Evolutionary conservation across 2,888 invertebrate species (phyloP).

Genomic region (Sinhomidia bicolor): DNA sequence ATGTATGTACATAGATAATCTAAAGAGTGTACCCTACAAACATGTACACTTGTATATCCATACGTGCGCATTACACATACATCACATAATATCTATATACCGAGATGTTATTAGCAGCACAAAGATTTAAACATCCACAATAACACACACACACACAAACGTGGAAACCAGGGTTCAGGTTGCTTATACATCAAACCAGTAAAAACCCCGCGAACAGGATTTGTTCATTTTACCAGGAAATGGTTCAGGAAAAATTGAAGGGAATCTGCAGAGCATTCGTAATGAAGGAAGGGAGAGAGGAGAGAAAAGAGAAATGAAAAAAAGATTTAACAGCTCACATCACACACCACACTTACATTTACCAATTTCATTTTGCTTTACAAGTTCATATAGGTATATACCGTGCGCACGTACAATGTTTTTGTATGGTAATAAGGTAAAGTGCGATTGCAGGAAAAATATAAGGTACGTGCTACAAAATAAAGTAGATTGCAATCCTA

Average conservation of each 20-base stretch:
- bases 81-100: not conserved
- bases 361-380: not conserved
- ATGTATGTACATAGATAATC: not conserved
- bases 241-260: conserved; percentile 50
- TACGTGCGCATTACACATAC: not conserved
- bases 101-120: not conserved
- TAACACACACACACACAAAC: not conserved
- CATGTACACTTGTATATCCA: not conserved
- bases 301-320: not conserved
- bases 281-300: conserved; percentile 37
- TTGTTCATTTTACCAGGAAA: conserved; percentile 53
- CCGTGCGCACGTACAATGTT: not conserved
- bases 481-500: no score
- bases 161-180: not conserved
- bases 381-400: not conserved
- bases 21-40: no score
- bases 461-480: not conserved
- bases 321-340: conserved; percentile 45
- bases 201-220: conserved; percentile 51
- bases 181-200: conserved; percentile 49
- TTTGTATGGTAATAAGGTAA: not conserved
- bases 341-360: not conserved
- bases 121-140: not conserved
- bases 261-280: conserved; percentile 46
- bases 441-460: no score